Evolutionary conservation across 2,888 invertebrate species (phyloP).

Genomic region (Alentia gelatinosa): DNA sequence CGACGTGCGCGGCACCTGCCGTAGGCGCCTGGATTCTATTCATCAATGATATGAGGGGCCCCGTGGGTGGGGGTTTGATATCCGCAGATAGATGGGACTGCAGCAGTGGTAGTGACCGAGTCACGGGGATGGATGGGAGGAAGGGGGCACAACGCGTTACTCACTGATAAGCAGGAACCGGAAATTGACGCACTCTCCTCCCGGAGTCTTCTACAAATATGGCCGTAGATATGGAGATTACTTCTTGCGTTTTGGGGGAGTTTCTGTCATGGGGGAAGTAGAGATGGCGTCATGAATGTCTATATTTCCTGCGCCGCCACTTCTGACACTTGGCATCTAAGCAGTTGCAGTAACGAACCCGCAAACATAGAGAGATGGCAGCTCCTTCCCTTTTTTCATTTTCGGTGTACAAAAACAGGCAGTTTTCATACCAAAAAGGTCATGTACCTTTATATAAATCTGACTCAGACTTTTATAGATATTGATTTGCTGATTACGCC

Average conservation of each 20-base stretch:
- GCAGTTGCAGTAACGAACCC: too few species aligned
- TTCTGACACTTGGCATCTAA: too few species aligned
- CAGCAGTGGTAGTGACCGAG: neutral
- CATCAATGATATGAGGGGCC: constrained; percentile 5
- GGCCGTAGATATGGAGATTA: neutral
- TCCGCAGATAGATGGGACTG: neutral
- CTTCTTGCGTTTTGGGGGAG: neutral
- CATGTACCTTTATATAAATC: too few species aligned
- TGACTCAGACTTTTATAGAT: too few species aligned
- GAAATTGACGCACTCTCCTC: neutral
- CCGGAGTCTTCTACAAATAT: neutral
- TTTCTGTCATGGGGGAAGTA: neutral
- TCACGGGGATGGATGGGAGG: neutral
- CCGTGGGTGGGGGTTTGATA: neutral
- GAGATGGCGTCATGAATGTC: too few species aligned
- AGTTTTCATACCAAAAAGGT: too few species aligned
- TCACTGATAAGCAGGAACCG: neutral
- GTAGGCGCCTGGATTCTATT: neutral
- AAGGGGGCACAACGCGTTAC: neutral
- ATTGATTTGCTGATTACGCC: too few species aligned
- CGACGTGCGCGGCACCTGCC: neutral
- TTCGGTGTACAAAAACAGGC: too few species aligned
- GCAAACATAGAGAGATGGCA: too few species aligned
- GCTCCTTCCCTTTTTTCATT: too few species aligned
- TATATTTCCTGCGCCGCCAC: too few species aligned